Conservation (phyloP, 2,113 vertebrate genomes). For the Eptatretus burgeri region DNA sequence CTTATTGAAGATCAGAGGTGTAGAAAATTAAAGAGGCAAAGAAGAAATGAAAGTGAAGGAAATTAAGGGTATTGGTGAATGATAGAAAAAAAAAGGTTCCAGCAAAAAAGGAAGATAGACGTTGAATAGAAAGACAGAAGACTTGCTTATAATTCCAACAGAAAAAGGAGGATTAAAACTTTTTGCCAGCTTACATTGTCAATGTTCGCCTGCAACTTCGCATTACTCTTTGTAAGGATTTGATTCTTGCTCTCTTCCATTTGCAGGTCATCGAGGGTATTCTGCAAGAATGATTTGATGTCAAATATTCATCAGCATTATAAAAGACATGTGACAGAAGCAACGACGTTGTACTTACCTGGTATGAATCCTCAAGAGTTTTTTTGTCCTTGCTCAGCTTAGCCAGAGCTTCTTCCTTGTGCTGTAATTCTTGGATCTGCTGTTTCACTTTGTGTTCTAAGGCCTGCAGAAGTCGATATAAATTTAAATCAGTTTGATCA, state of each 20-base stretch:
- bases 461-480: conserved; percentile 10
- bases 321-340: too few relatives aligned
- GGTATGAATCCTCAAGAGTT: conserved; percentile 14
- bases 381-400: conserved; percentile 17
- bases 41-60: too few relatives aligned
- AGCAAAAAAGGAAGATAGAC: too few relatives aligned
- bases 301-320: too few relatives aligned
- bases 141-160: too few relatives aligned
- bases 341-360: conserved; percentile 12
- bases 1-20: too few relatives aligned
- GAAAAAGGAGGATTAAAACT: too few relatives aligned
- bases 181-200: conserved; percentile 8
- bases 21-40: too few relatives aligned
- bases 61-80: too few relatives aligned
- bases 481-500: too few relatives aligned
- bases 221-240: conserved; percentile 12
- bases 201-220: conserved; percentile 12
- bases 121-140: too few relatives aligned
- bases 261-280: conserved; percentile 19
- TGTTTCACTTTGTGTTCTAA: conserved; percentile 13
- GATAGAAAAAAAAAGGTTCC: too few relatives aligned
- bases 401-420: conserved; percentile 13
- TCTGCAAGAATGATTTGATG: conserved; percentile 7
- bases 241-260: conserved; percentile 14
- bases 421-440: conserved; percentile 13